Evolutionary conservation across 2,113 vertebrate species (phyloP), one percentile per base, ranked within the genome.

Genomic region (Acanthisitta chloris): DNA sequence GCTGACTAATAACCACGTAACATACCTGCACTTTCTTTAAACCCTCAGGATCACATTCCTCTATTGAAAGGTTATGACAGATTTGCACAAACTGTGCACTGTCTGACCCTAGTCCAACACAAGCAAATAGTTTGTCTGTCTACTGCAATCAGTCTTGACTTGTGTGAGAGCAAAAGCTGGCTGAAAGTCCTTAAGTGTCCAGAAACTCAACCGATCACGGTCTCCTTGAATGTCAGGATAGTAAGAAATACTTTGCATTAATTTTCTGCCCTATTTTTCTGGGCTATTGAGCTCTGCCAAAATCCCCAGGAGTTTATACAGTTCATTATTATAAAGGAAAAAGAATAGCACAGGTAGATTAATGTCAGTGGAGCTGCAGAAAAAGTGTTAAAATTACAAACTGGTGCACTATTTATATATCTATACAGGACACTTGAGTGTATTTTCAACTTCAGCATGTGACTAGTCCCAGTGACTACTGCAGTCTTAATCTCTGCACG

Each of bases 201-300:
- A 90, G 67, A 86, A 94, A 81, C 40, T 78, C 55, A 92, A 64
- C 40, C 9, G 36, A 11, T 66, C 59, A 54, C 4, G 2, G 76
- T 70, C 65, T 88, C 80, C 72, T 94, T 90, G 55, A 84, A 88
- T 71, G 51, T 81, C 72, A 90, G 51, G 28, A 38, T 55, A 88
- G 57, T n/a, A 85, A 94, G 49, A 87, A 94, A 81, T 78, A 90
- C 23, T 92, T 86, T 59, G 71, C 18, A 55, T 91, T 90, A 86
- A 74, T 71, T 67, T 96, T 69, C 71, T 91, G 93, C 45, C 88
- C 93, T 88, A 96, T 74, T 95, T 96, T 92, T 92, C 69, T 83
- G 52, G 40, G 59, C 33, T 94, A 78, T 21, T 88, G 71, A 86
- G 54, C 54, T 92, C 80, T 78, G 54, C 33, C 23, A 66, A 70